Percentiles rank a stretch among this genome's conserved stretches.
phyloP scores from a whole-genome alignment of 2,797 vertebrate species.

The Otolemur crassicaudatus region DNA sequence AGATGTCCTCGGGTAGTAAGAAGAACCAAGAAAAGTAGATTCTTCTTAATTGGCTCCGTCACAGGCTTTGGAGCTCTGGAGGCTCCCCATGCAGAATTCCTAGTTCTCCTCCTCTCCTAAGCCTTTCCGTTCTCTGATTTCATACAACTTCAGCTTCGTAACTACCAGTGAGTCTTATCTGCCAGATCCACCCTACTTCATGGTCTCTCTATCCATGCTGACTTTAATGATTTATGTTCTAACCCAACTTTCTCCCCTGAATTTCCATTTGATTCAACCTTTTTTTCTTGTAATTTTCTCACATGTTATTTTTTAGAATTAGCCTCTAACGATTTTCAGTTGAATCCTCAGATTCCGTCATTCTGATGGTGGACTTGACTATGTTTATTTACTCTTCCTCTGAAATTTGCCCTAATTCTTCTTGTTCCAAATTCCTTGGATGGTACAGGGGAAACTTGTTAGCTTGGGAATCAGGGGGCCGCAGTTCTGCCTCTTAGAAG shows the following conservation, averaged over 20 bases:
- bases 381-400: not conserved
- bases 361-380: not conserved
- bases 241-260: not conserved
- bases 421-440: not conserved
- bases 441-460: not conserved
- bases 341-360: not conserved
- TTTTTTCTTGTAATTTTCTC: not conserved
- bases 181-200: not conserved
- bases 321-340: not conserved
- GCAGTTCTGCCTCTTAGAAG: not conserved
- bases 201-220: not conserved
- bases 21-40: not conserved
- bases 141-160: not conserved
- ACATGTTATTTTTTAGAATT: not conserved
- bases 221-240: not conserved
- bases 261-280: not conserved
- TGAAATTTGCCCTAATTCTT: not conserved
- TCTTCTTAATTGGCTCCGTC: not conserved
- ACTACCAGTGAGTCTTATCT: not conserved
- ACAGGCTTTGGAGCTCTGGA: not conserved
- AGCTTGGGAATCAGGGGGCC: not conserved
- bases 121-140: not conserved
- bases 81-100: not conserved
- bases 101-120: not conserved
- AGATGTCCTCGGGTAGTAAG: not conserved